Evolutionary conservation across 2,797 vertebrate genomes (phyloP).

Genomic region (Sciurus carolinensis): DNA sequence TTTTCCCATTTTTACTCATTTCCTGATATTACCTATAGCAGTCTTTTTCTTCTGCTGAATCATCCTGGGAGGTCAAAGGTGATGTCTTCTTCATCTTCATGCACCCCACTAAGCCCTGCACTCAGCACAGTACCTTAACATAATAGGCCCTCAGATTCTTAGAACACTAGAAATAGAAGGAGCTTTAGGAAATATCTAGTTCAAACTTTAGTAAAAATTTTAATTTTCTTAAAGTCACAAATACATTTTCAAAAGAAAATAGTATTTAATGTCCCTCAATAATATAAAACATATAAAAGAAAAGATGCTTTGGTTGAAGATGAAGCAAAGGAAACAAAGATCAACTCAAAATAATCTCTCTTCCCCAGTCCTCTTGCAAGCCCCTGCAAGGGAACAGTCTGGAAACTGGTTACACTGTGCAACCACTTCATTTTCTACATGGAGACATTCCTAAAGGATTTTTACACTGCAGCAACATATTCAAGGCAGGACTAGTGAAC

Average conservation of each 20-base stretch:
- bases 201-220: background rate
- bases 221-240: background rate
- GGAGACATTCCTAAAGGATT: background rate
- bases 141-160: background rate
- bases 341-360: background rate
- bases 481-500: background rate
- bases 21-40: background rate
- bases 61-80: background rate
- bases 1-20: background rate
- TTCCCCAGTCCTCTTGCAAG: background rate
- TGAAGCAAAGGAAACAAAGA: background rate
- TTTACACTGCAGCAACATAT: background rate
- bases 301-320: background rate
- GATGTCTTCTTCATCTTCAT: background rate
- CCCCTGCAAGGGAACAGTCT: background rate
- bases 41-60: constrained; percentile 35
- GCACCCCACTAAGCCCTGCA: background rate
- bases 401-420: background rate
- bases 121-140: background rate
- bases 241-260: constrained; percentile 12
- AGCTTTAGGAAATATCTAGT: background rate
- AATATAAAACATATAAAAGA: background rate
- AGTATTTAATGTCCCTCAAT: background rate
- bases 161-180: background rate
- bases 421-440: background rate